phyloP scores from a whole-genome alignment of 1,140 invertebrate genomes.

The Polypedilum vanderplanki region DNA sequence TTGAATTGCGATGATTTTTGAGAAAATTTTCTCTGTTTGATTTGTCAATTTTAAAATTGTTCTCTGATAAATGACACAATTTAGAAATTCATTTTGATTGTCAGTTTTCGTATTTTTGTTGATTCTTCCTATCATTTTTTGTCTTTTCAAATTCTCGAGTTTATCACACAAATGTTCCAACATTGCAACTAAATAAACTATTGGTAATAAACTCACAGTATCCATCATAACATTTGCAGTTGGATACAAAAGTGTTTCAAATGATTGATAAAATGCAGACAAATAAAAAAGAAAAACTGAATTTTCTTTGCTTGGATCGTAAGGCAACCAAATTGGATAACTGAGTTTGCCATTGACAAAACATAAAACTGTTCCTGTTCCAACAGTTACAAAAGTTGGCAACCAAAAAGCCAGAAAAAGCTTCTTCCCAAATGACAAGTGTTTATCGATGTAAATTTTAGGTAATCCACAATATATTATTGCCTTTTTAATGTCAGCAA shows the following conservation, averaged over 20 bases:
- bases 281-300: neutral
- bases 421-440: neutral
- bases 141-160: neutral
- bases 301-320: neutral
- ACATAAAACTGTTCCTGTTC: neutral
- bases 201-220: neutral
- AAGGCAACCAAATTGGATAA: neutral
- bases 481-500: no score
- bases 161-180: neutral
- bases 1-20: neutral
- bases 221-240: neutral
- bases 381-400: neutral
- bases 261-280: neutral
- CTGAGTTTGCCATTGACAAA: neutral
- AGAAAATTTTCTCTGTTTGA: neutral
- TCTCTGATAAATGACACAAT: neutral
- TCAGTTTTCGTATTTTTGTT: neutral
- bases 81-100: neutral
- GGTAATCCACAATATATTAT: no score
- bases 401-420: neutral
- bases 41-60: neutral
- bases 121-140: neutral
- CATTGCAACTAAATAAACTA: neutral
- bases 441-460: no score
- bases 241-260: neutral